Evolutionary conservation across 2,888 invertebrate species (phyloP).

Genomic region (Metalampra italica): DNA sequence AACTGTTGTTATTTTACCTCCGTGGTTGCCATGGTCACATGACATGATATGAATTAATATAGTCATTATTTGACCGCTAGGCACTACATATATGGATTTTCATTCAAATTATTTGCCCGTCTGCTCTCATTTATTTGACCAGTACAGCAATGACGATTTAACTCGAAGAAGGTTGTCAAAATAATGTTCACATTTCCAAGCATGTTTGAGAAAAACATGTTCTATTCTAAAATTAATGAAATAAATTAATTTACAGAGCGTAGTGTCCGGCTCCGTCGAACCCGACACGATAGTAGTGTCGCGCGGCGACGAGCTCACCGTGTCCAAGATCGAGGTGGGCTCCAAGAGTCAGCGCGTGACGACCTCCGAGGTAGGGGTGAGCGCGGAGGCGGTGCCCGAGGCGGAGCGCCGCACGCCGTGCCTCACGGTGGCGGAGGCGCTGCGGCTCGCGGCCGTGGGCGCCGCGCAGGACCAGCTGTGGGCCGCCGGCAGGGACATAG

Average conservation of each 20-base stretch:
- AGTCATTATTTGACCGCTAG: too few species aligned
- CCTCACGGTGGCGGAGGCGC: constrained; percentile 72
- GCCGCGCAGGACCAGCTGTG: constrained; percentile 81
- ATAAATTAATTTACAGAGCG: constrained; percentile 72
- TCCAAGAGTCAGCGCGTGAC: constrained; percentile 74
- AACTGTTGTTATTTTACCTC: too few species aligned
- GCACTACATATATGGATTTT: too few species aligned
- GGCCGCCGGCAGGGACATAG: constrained; percentile 86
- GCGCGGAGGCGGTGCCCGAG: constrained; percentile 50
- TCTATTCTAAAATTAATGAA: too few species aligned
- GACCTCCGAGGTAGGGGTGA: constrained; percentile 28
- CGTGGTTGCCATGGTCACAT: too few species aligned
- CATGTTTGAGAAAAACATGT: too few species aligned
- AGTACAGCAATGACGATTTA: too few species aligned
- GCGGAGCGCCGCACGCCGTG: constrained; percentile 66
- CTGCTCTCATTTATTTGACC: too few species aligned
- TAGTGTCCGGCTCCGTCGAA: constrained; percentile 87
- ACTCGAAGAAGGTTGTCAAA: too few species aligned
- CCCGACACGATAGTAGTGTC: constrained; percentile 84
- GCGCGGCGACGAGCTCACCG: constrained; percentile 66
- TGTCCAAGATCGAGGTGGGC: constrained; percentile 69
- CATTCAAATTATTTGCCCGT: too few species aligned
- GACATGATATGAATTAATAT: too few species aligned
- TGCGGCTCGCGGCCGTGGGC: constrained; percentile 72
- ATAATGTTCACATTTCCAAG: too few species aligned